Evolutionary conservation across 2,797 vertebrate species (phyloP), one percentile per base, ranked within the genome.

Genomic region (Eupleurogrammus muticus): DNA sequence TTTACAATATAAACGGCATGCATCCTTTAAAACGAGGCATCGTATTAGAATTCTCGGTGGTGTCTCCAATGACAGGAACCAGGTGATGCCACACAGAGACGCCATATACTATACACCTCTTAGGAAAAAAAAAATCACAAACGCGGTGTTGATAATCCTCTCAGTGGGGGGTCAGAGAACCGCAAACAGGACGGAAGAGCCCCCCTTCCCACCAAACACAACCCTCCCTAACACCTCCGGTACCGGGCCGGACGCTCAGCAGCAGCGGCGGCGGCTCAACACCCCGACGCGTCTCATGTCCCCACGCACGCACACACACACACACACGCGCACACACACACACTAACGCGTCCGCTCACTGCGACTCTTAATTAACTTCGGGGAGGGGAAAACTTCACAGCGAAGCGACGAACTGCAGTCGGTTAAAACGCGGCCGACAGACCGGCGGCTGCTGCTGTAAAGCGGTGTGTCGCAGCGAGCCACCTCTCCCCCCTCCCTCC

Each of bases 381-480:
- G 28, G 28, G 28, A n/a, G n/a, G 4, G 16, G 44, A n/a, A 16
- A 38, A 73, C 46, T 63, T 58, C 51, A 58, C 20, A 3, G 57
- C 34, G 6, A 13, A 35, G 19, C 64, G 16, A 20, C 47, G 2
- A 16, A 40, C 21, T 4, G 62, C 12, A 50, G 53, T 40, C n/a
- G 8, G 52, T 23, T 14, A 23, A 72, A 74, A 70, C 64, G 70
- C 50, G 60, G 71, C 73, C n/a, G 2, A 8, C 56, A 8, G 51
- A 24, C 68, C 67, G 70, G 28, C 28, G 5, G 19, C 66, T 21
- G 65, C 53, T 67, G 67, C 68, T 77, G 64, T 78, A 79, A 42
- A 17, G 2, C 40, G 17, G 14, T 17, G 40, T 81, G 81, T 62
- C 77, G 85, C 77, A 78, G 20, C 72, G 28, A 73, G 55, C 61